Percentiles rank a stretch among this genome's conserved stretches.
Evolutionary conservation across 2,113 vertebrate genomes (phyloP).

Genomic region (Spilogale gracilis): DNA sequence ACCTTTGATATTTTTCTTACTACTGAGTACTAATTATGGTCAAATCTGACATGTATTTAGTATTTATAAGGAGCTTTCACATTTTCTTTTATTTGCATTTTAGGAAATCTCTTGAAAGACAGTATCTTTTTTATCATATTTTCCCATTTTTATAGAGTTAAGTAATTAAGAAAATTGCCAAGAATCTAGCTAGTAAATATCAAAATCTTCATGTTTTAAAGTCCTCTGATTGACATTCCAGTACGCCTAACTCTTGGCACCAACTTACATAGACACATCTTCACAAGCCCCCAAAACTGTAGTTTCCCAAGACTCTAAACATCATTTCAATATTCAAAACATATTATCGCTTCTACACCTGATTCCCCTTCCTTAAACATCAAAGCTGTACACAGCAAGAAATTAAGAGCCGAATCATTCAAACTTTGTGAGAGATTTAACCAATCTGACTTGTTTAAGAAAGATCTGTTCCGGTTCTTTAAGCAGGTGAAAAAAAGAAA

Average conservation of each 20-base stretch:
- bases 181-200: not conserved
- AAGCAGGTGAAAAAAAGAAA: not conserved
- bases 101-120: not conserved
- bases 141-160: not conserved
- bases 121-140: not conserved
- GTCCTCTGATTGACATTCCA: not conserved
- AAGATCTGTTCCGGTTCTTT: not conserved
- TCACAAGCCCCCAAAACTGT: not conserved
- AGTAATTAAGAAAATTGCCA: not conserved
- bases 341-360: too few species aligned
- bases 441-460: not conserved
- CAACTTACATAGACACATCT: not conserved
- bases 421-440: conserved; percentile 47
- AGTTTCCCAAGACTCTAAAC: not conserved
- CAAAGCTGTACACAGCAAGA: not conserved
- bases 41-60: not conserved
- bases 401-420: not conserved
- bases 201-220: not conserved
- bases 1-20: not conserved
- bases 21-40: not conserved
- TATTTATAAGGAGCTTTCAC: not conserved
- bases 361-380: not conserved
- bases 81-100: not conserved
- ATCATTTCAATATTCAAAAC: not conserved
- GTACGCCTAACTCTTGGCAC: not conserved